Evolutionary conservation across 2,888 invertebrate species (phyloP).

Genomic region (Saturnia japonica): DNA sequence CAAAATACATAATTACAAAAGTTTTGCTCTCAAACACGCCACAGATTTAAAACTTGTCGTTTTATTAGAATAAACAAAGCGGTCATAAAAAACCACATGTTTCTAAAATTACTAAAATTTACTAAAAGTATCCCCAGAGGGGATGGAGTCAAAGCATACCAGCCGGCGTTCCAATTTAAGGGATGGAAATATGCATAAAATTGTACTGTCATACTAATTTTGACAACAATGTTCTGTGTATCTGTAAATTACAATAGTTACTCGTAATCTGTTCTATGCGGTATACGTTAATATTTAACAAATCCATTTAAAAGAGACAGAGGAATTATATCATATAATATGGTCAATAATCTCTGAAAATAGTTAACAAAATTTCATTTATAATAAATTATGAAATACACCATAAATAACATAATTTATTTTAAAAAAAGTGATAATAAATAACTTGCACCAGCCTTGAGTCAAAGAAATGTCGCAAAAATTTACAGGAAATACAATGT

Average conservation of each 20-base stretch:
- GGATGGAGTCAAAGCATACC: slow-evolving; percentile 63
- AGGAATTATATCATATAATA: neutral
- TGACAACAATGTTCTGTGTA: slow-evolving; percentile 29
- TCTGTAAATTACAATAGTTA: slow-evolving; percentile 23
- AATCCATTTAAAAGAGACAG: neutral
- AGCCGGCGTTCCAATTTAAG: slow-evolving; percentile 38
- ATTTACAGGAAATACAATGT: no score
- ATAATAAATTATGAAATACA: no score
- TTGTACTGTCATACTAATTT: slow-evolving; percentile 52
- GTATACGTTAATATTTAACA: neutral
- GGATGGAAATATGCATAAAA: slow-evolving; percentile 52
- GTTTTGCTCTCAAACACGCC: neutral
- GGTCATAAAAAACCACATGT: slow-evolving; percentile 4
- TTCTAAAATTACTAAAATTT: slow-evolving; percentile 14
- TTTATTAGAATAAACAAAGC: neutral
- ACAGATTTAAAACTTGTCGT: neutral
- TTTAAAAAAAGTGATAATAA: no score
- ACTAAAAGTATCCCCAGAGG: slow-evolving; percentile 26
- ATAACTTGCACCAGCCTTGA: no score
- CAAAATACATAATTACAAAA: neutral
- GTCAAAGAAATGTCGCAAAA: no score
- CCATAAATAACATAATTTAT: no score
- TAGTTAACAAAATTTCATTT: no score
- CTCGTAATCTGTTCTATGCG: neutral
- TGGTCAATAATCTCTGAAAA: no score